phyloP scores from a whole-genome alignment of 2,113 vertebrate genomes.

The Harpagus bidentatus region DNA sequence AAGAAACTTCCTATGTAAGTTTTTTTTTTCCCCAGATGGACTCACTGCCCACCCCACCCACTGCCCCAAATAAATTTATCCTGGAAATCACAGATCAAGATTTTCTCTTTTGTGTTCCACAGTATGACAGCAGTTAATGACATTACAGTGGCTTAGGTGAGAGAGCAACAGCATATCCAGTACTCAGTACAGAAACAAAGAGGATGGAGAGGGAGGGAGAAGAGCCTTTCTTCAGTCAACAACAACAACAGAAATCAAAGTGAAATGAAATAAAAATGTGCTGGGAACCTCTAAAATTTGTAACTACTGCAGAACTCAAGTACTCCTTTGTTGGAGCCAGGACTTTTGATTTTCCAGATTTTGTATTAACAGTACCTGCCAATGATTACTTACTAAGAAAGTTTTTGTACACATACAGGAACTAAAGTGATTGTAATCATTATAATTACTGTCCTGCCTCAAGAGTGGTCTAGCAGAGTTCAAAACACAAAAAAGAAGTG shows the following conservation, averaged over 20 bases:
- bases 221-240: background rate
- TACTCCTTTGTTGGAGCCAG: background rate
- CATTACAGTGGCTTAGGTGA: background rate
- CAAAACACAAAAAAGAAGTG: background rate
- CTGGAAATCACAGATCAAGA: background rate
- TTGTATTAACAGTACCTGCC: background rate
- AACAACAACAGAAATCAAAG: background rate
- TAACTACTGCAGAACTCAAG: background rate
- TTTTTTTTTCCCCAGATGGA: background rate
- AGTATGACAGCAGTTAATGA: background rate
- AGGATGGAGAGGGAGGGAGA: background rate
- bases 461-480: background rate
- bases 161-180: background rate
- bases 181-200: background rate
- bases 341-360: background rate
- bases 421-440: background rate
- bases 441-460: background rate
- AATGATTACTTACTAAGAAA: background rate
- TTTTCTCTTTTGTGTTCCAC: background rate
- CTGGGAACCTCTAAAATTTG: background rate
- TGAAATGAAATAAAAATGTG: background rate
- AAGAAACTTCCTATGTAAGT: background rate
- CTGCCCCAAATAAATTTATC: too few relatives aligned
- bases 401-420: background rate
- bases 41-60: fast-evolving